Percentiles rank a stretch among this genome's conserved stretches.
These are phyloP conservation scores for Andrena praecox DNA, from an alignment of 2,888 invertebrate species.

Conservation along the genomic window DNA sequence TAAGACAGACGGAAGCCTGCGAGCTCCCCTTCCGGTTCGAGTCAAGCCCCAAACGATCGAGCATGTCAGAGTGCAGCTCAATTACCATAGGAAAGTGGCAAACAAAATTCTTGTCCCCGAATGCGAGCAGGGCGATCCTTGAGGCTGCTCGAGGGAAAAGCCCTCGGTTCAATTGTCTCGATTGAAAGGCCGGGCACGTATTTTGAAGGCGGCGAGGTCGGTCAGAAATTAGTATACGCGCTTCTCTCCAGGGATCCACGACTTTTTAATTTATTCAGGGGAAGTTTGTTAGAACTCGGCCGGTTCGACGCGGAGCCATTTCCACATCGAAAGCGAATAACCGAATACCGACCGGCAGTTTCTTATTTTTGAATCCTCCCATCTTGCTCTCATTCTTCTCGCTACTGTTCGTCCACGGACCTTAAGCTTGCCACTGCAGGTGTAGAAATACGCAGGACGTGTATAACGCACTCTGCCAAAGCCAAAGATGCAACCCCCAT, in stretches of 20 bases:
- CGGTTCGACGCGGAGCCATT: constrained; percentile 18
- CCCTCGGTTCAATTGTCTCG: not conserved
- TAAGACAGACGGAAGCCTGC: no score
- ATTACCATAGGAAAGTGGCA: no score
- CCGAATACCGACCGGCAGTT: constrained; percentile 31
- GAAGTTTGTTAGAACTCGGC: constrained; percentile 38
- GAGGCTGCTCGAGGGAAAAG: not conserved
- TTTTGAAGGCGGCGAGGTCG: constrained; percentile 40
- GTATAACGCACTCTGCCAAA: no score
- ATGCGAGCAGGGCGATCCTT: not conserved
- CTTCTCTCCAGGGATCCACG: constrained; percentile 13
- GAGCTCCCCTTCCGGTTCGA: no score
- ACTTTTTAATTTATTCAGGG: constrained; percentile 60
- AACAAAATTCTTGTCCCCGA: not conserved
- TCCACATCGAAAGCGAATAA: constrained; percentile 23
- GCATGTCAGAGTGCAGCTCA: no score
- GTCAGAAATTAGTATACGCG: constrained; percentile 58
- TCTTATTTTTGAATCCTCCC: constrained; percentile 19
- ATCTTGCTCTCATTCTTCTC: not conserved
- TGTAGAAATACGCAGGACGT: not conserved
- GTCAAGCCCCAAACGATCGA: no score
- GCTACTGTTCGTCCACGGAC: not conserved
- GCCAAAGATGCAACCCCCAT: no score
- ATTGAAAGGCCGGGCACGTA: constrained; percentile 45
- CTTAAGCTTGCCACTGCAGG: not conserved